Base-by-base conservation (phyloP, 2,888 invertebrate species). In the Lasioglossum malachurum region DNA sequence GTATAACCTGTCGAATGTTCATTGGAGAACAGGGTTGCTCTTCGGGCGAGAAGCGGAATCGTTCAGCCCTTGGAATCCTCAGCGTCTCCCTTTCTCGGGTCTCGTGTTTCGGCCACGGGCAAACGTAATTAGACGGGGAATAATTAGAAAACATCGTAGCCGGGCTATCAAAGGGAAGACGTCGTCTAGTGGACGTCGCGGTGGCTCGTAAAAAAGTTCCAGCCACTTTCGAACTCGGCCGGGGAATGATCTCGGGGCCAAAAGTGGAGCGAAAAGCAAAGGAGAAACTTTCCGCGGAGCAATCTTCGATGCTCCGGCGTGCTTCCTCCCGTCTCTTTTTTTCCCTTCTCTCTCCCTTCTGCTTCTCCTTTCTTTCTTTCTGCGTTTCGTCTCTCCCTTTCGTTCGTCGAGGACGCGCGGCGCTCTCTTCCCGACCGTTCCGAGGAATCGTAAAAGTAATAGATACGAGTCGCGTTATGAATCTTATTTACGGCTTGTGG, bases 261-360 rank as follows among this genome's bases (percentile, higher is more conserved):
- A 84, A 89, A 83, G 82, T 84, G 84, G 84, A 84, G 84, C 80
- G 81, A 87, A 87, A 89, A 84, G 82, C 89, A 72, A 72, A 81
- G 80, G 84, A 87, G 80, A 79, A 87, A 89, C 78, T 87, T 89
- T 80, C 73, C 81, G 44, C 67, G 74, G 69, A 79, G 76, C 80
- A 87, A 87, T 84, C 87, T 83, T 80, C 83, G 84, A 89, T 83
- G 78, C 74, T 38, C 10, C 78, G 76, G 74, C 82, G 84, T 80
- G 79, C 80, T 78, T 80, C 35, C 49, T 80, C 35, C 49, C 80
- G 31, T 19, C 69, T 60, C 69, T 19, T 77, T 27, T 60, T 73
- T 72, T 76, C 2, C 27, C 60, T 27, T 27, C 41, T 27, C 44
- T n/a, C 23, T 8, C 14, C 46, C 19, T 27, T 31, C 31, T 16